Evolutionary conservation across 2,797 vertebrate species (phyloP).

Genomic region (Pseudotriccus pelzelni): DNA sequence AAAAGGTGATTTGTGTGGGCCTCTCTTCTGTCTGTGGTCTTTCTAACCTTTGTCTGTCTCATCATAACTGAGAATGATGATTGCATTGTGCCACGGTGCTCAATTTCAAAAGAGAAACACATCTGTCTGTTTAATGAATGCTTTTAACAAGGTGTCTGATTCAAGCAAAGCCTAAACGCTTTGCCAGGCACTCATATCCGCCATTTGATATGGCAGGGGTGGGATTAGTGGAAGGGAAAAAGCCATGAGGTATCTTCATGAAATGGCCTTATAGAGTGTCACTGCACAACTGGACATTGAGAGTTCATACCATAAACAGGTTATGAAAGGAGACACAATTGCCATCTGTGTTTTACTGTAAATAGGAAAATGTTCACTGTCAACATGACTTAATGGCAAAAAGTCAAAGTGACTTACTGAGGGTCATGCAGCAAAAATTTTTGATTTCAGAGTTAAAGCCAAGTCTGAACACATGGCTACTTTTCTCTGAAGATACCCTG

Average conservation of each 20-base stretch:
- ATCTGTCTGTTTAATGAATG: background rate
- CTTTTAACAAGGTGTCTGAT: background rate
- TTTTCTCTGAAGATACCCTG: background rate
- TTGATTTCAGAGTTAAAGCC: background rate
- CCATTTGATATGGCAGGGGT: background rate
- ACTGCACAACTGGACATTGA: background rate
- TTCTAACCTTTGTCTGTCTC: background rate
- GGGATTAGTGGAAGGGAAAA: background rate
- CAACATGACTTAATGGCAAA: background rate
- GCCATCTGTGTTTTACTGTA: background rate
- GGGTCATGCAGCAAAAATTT: background rate
- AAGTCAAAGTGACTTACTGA: background rate
- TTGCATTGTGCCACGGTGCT: background rate
- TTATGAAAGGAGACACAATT: background rate
- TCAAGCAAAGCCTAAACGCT: background rate
- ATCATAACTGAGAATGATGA: background rate
- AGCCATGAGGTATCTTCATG: background rate
- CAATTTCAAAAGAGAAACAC: background rate
- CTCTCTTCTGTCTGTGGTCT: background rate
- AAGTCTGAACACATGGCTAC: background rate
- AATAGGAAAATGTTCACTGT: background rate
- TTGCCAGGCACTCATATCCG: fast-evolving
- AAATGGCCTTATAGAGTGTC: background rate
- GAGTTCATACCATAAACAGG: background rate
- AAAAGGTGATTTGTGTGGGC: background rate